These are phyloP conservation scores for Lasiurus cinereus DNA, from an alignment of 2,113 vertebrate genomes.

Conservation along the genomic window DNA sequence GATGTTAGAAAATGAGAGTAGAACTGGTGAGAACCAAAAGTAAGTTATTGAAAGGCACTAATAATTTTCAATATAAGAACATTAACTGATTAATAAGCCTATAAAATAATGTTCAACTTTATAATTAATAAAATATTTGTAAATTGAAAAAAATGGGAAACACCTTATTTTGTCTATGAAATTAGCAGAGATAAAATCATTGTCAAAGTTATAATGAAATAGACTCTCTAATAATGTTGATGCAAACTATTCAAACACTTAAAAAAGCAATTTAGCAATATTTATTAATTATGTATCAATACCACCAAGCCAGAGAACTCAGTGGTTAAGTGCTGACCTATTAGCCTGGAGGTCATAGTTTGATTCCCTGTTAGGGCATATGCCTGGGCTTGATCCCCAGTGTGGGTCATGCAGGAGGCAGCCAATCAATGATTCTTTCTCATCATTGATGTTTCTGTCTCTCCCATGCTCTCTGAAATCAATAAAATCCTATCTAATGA, in stretches of 20 bases:
- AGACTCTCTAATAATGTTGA: neutral
- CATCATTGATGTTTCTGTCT: too few relatives aligned
- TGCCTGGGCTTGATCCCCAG: too few relatives aligned
- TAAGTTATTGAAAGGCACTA: neutral
- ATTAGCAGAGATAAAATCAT: neutral
- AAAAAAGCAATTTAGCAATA: neutral
- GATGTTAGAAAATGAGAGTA: neutral
- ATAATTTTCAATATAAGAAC: neutral
- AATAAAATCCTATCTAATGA: too few relatives aligned
- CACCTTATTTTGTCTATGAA: neutral
- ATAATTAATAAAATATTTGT: neutral
- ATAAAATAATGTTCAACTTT: neutral
- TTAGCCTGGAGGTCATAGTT: too few relatives aligned
- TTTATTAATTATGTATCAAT: neutral
- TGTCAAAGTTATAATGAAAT: neutral
- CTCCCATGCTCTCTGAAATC: too few relatives aligned
- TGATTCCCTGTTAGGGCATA: too few relatives aligned
- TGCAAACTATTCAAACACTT: neutral
- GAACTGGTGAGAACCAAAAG: slow-evolving; percentile 12
- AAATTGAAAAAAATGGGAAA: slow-evolving; percentile 9
- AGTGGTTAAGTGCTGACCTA: too few relatives aligned
- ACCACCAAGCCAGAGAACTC: neutral
- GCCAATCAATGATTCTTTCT: too few relatives aligned
- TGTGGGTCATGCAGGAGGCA: too few relatives aligned
- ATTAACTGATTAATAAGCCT: neutral